Evolutionary conservation across 2,113 vertebrate genomes (phyloP), one percentile per base, ranked within the genome.

Genomic region (Nannospalax galili): DNA sequence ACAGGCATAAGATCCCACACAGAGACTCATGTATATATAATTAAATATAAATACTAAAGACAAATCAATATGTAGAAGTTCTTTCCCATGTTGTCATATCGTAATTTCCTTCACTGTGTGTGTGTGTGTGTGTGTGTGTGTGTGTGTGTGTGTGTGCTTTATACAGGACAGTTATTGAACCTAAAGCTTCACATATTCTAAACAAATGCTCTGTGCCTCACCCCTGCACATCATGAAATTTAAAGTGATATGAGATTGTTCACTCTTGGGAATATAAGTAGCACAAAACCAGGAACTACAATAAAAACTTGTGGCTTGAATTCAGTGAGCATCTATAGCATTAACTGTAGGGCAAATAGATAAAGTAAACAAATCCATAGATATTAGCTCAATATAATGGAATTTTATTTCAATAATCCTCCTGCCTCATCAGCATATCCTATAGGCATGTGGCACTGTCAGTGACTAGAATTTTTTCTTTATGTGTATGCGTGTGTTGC

Each of bases 161-260:
- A 20, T 3, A 26, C 52, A 32, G n/a, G 14, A 7, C 64, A 11
- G 1, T 60, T 14, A 7, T 91, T 28, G 16, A 45, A 19, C 14
- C 30, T 58, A n/a, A 58, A 37, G 20, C 56, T 37, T 70, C 1
- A 42, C 4, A 26, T 4, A 35, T 11, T 16, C 40, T 64, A 74
- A 30, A 1, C 8, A 74, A 73, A 32, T 3, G 2, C 26, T 48
- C 20, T 45, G 9, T 14, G 24, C 17, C 15, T 7, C 3, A 62
- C 8, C 20, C 2, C 1, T 19, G n/a, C 4, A 30, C 1, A 4
- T 37, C 4, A 16, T 9, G 1, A 7, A 26, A 73, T 89, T 67
- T 52, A 24, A 56, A 26, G 5, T 30, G 4, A 10, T 58, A 1
- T 62, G 22, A 19, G 17, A 42, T 65, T 84, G 24, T 2, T 58